Evolutionary conservation across 2,113 vertebrate species (phyloP).

Genomic region (Cyanoderma ruficeps): DNA sequence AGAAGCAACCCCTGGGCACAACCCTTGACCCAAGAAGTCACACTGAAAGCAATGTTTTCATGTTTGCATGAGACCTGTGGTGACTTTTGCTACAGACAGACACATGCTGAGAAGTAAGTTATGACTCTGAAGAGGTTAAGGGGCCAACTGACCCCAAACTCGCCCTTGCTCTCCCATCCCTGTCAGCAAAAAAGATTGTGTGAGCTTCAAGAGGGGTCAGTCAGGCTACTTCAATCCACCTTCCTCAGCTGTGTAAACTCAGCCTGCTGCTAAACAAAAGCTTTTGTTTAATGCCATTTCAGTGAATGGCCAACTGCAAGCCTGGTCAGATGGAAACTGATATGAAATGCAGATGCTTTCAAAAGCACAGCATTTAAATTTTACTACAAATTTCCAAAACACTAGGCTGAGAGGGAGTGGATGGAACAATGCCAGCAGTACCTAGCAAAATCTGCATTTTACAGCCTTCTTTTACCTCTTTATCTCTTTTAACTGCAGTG

Average conservation of each 20-base stretch:
- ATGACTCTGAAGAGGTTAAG: background rate
- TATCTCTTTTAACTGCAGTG: background rate
- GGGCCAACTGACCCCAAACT: background rate
- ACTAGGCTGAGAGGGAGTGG: background rate
- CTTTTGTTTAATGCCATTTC: slow-evolving; percentile 31
- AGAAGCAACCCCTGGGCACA: background rate
- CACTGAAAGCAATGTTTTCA: background rate
- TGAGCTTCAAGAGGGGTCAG: background rate
- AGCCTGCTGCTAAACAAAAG: slow-evolving; percentile 30
- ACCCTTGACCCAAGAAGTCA: background rate
- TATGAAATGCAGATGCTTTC: slow-evolving; percentile 7
- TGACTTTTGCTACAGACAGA: background rate
- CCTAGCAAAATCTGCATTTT: background rate
- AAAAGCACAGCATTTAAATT: background rate
- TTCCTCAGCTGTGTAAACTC: slow-evolving; percentile 49
- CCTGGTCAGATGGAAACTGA: slow-evolving; percentile 31
- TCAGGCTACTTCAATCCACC: slow-evolving; percentile 19
- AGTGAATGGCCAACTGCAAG: background rate
- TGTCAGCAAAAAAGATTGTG: background rate
- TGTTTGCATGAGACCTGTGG: background rate
- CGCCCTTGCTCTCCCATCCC: background rate
- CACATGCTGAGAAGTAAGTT: background rate
- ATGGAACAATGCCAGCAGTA: background rate
- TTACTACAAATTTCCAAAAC: background rate
- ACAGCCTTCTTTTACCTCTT: background rate